Evolutionary conservation across 2,888 invertebrate genomes (phyloP).

Genomic region (Coecobrya sp.): DNA sequence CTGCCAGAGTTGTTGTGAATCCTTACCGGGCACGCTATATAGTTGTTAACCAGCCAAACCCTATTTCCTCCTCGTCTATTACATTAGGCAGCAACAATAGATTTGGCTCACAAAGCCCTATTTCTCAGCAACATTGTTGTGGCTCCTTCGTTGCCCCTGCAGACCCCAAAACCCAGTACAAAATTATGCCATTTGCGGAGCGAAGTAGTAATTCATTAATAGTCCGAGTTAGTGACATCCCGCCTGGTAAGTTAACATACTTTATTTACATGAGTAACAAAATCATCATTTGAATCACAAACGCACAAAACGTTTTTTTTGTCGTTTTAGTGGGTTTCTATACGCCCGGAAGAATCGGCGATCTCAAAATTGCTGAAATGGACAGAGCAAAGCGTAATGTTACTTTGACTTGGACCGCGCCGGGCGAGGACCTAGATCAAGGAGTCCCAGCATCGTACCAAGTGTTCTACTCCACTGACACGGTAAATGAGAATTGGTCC

Average conservation of each 20-base stretch:
- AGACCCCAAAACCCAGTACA: conserved; percentile 85
- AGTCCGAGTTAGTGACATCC: conserved; percentile 84
- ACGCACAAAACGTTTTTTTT: no score
- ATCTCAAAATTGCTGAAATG: conserved; percentile 87
- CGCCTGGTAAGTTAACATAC: conserved; percentile 53
- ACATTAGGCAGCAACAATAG: not conserved
- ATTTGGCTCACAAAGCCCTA: not conserved
- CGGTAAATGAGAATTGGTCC: conserved; percentile 83
- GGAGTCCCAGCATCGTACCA: conserved; percentile 85
- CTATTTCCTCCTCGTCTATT: conserved; percentile 37
- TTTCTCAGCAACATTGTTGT: conserved; percentile 83
- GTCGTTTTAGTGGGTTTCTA: conserved; percentile 78
- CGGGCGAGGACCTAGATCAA: conserved; percentile 88
- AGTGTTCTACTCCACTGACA: conserved; percentile 84
- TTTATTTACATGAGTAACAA: no score
- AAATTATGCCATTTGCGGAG: conserved; percentile 85
- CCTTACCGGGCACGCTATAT: conserved; percentile 85
- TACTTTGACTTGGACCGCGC: conserved; percentile 90
- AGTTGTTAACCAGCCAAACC: conserved; percentile 81
- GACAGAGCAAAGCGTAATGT: conserved; percentile 88
- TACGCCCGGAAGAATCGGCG: conserved; percentile 89
- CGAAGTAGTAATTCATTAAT: conserved; percentile 84
- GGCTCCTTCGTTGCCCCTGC: conserved; percentile 83
- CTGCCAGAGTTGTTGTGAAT: conserved; percentile 85
- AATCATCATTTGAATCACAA: no score